A percentile compares a stretch with the other conserved stretches of the same genome.
Evolutionary conservation across 2,888 invertebrate genomes (phyloP).

Genomic region (Cactoblastis cactorum): DNA sequence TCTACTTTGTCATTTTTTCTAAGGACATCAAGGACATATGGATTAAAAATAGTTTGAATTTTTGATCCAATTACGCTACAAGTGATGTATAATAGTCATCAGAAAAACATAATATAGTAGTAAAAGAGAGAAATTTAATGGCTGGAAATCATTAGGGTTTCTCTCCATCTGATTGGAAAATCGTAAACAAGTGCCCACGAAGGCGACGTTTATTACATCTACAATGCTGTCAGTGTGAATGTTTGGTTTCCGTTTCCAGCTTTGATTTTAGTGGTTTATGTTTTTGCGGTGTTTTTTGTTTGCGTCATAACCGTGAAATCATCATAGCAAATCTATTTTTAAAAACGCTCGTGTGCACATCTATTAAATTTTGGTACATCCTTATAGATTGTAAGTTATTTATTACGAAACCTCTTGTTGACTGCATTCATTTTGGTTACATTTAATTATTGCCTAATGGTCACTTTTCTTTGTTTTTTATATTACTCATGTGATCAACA

Average conservation of each 20-base stretch:
- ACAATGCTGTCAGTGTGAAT: neutral
- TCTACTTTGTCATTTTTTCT: too few relatives aligned
- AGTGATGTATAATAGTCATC: too few relatives aligned
- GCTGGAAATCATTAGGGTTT: neutral
- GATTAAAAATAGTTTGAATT: too few relatives aligned
- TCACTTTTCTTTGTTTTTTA: too few relatives aligned
- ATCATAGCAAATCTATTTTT: neutral
- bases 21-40: too few relatives aligned
- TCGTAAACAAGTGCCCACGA: neutral
- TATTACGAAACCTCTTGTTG: too few relatives aligned
- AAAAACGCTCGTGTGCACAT: neutral
- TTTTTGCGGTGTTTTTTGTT: neutral
- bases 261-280: neutral
- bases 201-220: neutral
- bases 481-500: too few relatives aligned
- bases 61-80: too few relatives aligned
- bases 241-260: slow-evolving; percentile 1
- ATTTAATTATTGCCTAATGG: too few relatives aligned
- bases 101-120: neutral
- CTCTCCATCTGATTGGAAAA: neutral
- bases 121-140: neutral
- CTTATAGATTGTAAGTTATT: too few relatives aligned
- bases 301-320: neutral
- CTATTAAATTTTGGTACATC: too few relatives aligned
- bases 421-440: too few relatives aligned